Evolutionary conservation across 1,140 invertebrate genomes (phyloP).

Genomic region (Metaphire vulgaris): DNA sequence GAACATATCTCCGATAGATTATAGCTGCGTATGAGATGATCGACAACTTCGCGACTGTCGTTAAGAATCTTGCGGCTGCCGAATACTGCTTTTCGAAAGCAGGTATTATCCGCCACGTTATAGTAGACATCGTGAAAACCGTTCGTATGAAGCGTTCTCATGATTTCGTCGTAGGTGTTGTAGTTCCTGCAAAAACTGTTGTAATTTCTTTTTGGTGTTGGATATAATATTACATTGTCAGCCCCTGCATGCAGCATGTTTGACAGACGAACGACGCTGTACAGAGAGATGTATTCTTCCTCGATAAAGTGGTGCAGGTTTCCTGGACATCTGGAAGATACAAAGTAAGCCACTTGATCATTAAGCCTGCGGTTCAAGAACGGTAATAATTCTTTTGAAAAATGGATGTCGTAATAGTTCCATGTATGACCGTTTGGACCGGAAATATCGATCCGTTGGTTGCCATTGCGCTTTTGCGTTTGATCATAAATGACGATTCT

Average conservation of each 20-base stretch:
- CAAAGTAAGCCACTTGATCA: neutral
- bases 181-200: neutral
- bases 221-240: neutral
- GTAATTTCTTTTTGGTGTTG: neutral
- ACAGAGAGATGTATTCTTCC: constrained; percentile 10
- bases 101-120: neutral
- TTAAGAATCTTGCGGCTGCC: neutral
- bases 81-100: constrained; percentile 11
- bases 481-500: constrained; percentile 17
- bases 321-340: constrained; percentile 6
- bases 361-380: too few species aligned
- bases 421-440: neutral
- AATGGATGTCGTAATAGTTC: constrained; percentile 2
- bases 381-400: neutral
- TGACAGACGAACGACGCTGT: neutral
- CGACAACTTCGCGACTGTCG: neutral
- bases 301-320: constrained; percentile 19
- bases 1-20: neutral
- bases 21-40: neutral
- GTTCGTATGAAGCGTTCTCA: neutral
- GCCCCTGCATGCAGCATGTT: neutral
- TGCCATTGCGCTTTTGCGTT: neutral
- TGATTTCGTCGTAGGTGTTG: constrained; percentile 3
- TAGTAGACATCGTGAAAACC: constrained; percentile 14
- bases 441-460: neutral